Evolutionary conservation across 2,888 invertebrate genomes (phyloP), one percentile per base, ranked within the genome.

Genomic region (Caradrina kadenii): DNA sequence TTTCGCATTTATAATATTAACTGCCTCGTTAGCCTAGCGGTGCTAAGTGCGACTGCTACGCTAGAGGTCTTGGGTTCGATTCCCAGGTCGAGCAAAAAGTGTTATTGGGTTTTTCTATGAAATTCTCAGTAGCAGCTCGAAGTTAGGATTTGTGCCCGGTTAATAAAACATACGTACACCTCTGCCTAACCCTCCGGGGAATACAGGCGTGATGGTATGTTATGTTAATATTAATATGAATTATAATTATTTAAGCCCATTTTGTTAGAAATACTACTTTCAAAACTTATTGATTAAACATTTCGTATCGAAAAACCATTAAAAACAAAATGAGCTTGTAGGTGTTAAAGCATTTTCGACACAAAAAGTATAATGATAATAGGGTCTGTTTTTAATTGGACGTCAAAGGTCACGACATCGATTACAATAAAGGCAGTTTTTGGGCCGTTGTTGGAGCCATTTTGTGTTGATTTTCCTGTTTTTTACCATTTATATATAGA

Each of bases 381-480:
- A 39, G 4, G 0, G 1, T 4, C 17, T 52, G 19, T 50, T 61
- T 70, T 71, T 62, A 76, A 74, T 82, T 70, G 39, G 55, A 59
- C 21, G 35, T 63, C 55, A 82, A 72, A 68, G 69, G 62, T 65
- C 58, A 55, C n/a, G n/a, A 52, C 59, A 64, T 65, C 52, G 50
- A 31, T 21, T 52, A 42, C 60, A 53, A 22, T 10, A 21, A 39
- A 66, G 53, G 45, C 63, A 61, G 62, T 70, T 65, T 68, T 60
- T 54, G 55, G 19, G 21, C 8, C 35, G 58, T 56, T 65, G 56
- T 48, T 2, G 49, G 21, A 13, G 39, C 48, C 55, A 71, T 71
- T 73, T 70, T 63, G 26, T 60, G 52, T 61, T 54, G 52, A 13
- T 63, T 66, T 26, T 56, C 17, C 49, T 53, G 39, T 58, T 60